phyloP scores from a whole-genome alignment of 2,797 vertebrate genomes.

The Geotria australis region DNA sequence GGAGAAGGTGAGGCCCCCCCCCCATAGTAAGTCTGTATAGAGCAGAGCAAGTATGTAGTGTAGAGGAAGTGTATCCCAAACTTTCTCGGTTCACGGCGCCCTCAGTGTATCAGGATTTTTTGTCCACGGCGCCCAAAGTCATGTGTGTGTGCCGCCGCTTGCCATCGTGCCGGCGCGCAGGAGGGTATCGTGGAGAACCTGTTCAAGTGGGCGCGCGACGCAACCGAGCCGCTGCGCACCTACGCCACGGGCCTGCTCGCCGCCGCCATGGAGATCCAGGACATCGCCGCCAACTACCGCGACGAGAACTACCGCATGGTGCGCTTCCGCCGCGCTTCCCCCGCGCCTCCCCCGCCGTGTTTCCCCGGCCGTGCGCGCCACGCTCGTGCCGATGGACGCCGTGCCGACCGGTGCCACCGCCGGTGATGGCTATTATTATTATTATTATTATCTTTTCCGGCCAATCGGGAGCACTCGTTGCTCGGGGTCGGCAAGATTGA shows the following conservation, averaged over 20 bases:
- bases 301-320: constrained; percentile 93
- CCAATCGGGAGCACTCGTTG: too few species aligned
- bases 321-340: constrained; percentile 4
- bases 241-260: constrained; percentile 76
- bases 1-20: constrained; percentile 37
- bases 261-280: constrained; percentile 97
- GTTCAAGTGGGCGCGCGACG: constrained; percentile 87
- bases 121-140: too few species aligned
- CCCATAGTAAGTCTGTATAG: too few species aligned
- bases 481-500: too few species aligned
- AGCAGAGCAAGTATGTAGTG: too few species aligned
- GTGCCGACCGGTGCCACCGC: too few species aligned
- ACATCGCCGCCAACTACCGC: constrained; percentile 92
- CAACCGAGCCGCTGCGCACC: constrained; percentile 65
- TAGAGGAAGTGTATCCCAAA: too few species aligned
- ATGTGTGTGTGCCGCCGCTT: too few species aligned
- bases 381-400: background rate
- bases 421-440: too few species aligned
- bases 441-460: too few species aligned
- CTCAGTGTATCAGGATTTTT: too few species aligned
- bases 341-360: background rate
- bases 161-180: constrained; percentile 12
- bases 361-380: background rate
- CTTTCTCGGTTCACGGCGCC: too few species aligned
- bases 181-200: constrained; percentile 92